Percentiles rank a stretch among this genome's conserved stretches.
These are phyloP conservation scores for Cebidichthys violaceus DNA, from an alignment of 2,113 vertebrate genomes.

Conservation along the genomic window DNA sequence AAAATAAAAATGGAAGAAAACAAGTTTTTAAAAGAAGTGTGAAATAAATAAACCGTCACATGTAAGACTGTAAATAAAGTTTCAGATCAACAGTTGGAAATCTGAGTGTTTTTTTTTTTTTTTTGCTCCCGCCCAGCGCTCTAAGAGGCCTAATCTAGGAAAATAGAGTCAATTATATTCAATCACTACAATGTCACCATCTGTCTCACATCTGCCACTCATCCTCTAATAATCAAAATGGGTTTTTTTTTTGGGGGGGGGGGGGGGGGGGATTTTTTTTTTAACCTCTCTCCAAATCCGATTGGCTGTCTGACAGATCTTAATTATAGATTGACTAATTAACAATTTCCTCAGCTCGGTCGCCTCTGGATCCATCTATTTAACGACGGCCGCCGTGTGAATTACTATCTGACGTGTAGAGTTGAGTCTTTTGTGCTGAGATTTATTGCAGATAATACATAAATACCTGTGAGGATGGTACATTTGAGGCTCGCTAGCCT, in stretches of 20 bases:
- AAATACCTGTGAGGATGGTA: slow-evolving; percentile 40
- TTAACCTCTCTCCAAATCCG: slow-evolving; percentile 49
- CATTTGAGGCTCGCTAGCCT: slow-evolving; percentile 14
- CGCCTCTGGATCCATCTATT: slow-evolving; percentile 69
- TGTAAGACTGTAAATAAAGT: slow-evolving; percentile 64
- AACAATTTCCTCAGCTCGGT: slow-evolving; percentile 73
- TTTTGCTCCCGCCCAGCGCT: not conserved
- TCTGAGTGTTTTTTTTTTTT: not conserved
- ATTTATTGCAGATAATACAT: slow-evolving; percentile 44
- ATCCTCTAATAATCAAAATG: slow-evolving; percentile 72
- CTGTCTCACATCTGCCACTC: slow-evolving; percentile 77
- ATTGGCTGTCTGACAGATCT: slow-evolving; percentile 75
- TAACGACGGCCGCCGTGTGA: slow-evolving; percentile 46
- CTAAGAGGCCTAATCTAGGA: slow-evolving; percentile 34
- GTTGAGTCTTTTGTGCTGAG: slow-evolving; percentile 36
- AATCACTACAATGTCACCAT: slow-evolving; percentile 62
- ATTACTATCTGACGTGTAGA: slow-evolving; percentile 47
- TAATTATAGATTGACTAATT: slow-evolving; percentile 85
- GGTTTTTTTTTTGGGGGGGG: slow-evolving; percentile 2
- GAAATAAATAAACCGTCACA: slow-evolving; percentile 20
- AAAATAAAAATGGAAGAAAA: too few species aligned
- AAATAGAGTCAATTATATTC: slow-evolving; percentile 57
- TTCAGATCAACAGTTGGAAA: not conserved
- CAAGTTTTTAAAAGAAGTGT: slow-evolving; percentile 6
- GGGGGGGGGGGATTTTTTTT: not conserved